Conservation (phyloP, 1,140 invertebrate species). For the Vanessa tameamea region DNA sequence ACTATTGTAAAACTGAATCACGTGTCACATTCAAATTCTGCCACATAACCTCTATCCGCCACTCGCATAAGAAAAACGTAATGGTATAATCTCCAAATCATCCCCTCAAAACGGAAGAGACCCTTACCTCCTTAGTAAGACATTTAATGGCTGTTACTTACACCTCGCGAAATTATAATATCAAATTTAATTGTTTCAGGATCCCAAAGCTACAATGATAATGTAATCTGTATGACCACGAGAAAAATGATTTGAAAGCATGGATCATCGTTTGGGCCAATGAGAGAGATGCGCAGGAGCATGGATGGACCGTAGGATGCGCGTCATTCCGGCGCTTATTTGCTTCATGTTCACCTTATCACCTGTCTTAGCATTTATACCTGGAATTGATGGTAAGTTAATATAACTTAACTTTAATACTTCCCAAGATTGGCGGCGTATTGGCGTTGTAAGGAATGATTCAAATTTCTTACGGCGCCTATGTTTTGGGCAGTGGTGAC, state of each 20-base stretch:
- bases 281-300: constrained; percentile 53
- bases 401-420: background rate
- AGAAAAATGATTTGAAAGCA: constrained; percentile 10
- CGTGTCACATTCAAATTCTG: too few relatives aligned
- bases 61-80: too few relatives aligned
- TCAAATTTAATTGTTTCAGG: constrained; percentile 1
- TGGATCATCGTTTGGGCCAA: constrained; percentile 35
- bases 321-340: constrained; percentile 62
- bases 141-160: background rate
- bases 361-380: constrained; percentile 54
- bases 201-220: background rate
- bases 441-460: too few relatives aligned
- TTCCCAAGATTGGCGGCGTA: background rate
- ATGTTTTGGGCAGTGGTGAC: too few relatives aligned
- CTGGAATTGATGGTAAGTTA: constrained; percentile 64
- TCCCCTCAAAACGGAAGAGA: too few relatives aligned
- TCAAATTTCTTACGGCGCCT: too few relatives aligned
- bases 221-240: background rate
- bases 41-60: too few relatives aligned
- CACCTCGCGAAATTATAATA: background rate
- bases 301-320: constrained; percentile 77
- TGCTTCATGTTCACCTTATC: constrained; percentile 54
- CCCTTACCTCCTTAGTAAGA: too few relatives aligned
- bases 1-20: too few relatives aligned
- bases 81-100: too few relatives aligned